Percentiles rank a stretch among this genome's conserved stretches.
Conservation (phyloP, 2,797 vertebrate species). For the Acropternis orthonyx region DNA sequence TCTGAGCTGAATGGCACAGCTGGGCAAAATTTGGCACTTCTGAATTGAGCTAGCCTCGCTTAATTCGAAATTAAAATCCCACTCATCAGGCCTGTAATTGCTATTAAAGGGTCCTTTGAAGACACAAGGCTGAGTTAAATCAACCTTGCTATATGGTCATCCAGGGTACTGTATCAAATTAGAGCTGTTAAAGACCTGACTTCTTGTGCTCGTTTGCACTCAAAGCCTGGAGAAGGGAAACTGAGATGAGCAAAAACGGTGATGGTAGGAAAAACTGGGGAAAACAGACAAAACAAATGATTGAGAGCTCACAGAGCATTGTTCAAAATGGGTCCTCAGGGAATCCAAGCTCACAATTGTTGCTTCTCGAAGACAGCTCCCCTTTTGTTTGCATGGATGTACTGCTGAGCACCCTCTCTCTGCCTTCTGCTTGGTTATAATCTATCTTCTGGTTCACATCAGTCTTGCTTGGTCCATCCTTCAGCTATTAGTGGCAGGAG, state of each 20-base stretch:
- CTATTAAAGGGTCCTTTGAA: not conserved
- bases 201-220: not conserved
- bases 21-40: not conserved
- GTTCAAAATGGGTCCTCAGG: not conserved
- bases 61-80: slow-evolving; percentile 3
- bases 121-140: slow-evolving; percentile 4
- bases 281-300: not conserved
- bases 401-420: not conserved
- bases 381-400: not conserved
- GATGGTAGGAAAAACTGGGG: not conserved
- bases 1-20: not conserved
- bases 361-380: not conserved
- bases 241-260: not conserved
- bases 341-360: not conserved
- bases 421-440: not conserved
- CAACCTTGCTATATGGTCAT: not conserved
- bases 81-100: slow-evolving; percentile 2
- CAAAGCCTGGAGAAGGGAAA: not conserved
- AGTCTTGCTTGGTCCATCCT: not conserved
- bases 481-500: not conserved
- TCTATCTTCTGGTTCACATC: not conserved
- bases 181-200: not conserved
- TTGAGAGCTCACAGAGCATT: not conserved
- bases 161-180: not conserved
- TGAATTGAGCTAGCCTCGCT: not conserved